These are phyloP conservation scores for Remorina albescens DNA, from an alignment of 2,797 vertebrate genomes.

Conservation along the genomic window DNA sequence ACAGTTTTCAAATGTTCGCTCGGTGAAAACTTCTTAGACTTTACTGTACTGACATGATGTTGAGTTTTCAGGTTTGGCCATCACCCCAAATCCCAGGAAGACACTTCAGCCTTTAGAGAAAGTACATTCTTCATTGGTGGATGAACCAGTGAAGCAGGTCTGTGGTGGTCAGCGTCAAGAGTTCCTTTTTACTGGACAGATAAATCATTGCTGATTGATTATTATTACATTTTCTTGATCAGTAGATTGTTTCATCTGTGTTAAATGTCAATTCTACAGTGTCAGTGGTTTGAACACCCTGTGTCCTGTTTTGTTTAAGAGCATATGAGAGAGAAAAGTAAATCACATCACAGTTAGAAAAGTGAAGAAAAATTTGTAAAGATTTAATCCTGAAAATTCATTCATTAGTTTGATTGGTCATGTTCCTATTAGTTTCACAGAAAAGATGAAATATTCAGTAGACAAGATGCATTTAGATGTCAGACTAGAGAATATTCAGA, in stretches of 20 bases:
- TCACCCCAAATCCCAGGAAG: slow-evolving; percentile 2
- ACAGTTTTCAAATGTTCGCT: slow-evolving; percentile 33
- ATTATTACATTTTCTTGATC: neutral
- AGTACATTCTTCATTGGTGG: neutral
- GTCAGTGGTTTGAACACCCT: too few species aligned
- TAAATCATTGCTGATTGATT: neutral
- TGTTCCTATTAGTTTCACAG: too few species aligned
- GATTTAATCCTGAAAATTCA: too few species aligned
- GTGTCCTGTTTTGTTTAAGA: too few species aligned
- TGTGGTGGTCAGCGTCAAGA: neutral
- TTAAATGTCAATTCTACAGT: too few species aligned
- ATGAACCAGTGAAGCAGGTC: neutral
- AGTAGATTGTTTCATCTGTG: neutral
- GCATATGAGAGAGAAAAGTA: too few species aligned
- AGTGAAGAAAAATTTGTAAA: too few species aligned
- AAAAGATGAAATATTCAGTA: too few species aligned
- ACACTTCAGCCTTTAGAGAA: neutral
- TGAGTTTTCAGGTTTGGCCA: slow-evolving; percentile 2
- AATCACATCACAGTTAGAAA: too few species aligned
- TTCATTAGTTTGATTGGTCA: too few species aligned
- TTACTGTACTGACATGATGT: slow-evolving; percentile 38
- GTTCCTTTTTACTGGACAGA: neutral
- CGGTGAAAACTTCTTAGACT: slow-evolving; percentile 13
- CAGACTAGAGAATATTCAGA: too few species aligned
- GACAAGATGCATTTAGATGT: too few species aligned